Percentiles rank a stretch among this genome's conserved stretches.
phyloP scores from a whole-genome alignment of 2,797 vertebrate species.

The Discoglossus pictus region DNA sequence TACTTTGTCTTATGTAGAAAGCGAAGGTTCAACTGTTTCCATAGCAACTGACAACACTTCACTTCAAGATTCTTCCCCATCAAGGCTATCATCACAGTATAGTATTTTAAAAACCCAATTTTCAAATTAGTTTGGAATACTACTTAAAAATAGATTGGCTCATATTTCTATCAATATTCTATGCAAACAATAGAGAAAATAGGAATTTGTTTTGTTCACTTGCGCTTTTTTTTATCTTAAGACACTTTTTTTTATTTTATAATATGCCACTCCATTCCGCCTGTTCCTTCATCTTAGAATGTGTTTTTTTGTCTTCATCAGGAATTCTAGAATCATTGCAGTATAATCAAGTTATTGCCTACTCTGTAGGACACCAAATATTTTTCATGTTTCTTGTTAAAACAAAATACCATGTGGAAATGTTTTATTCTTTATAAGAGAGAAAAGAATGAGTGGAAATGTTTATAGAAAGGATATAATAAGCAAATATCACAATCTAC shows the following conservation, averaged over 20 bases:
- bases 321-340: not conserved
- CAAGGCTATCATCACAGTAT: no score
- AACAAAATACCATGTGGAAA: constrained; percentile 49
- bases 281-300: not conserved
- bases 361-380: constrained; percentile 13
- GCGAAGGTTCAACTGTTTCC: no score
- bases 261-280: not conserved
- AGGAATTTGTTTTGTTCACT: no score
- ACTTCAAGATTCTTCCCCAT: no score
- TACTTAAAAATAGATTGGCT: no score
- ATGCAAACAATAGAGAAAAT: no score
- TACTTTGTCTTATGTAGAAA: no score
- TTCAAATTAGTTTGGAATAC: no score
- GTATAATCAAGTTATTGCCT: not conserved
- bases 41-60: no score
- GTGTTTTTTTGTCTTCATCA: not conserved
- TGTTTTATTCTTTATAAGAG: constrained; percentile 16
- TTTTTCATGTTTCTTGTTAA: constrained; percentile 29
- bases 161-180: no score
- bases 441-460: constrained; percentile 11
- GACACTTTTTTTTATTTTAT: not conserved
- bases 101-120: no score
- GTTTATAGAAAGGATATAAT: constrained; percentile 35
- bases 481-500: constrained; percentile 9
- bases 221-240: not conserved